Percentiles rank a stretch among this genome's conserved stretches.
These are phyloP conservation scores for Pangasius macronema DNA, from an alignment of 2,797 vertebrate species.

Conservation along the genomic window DNA sequence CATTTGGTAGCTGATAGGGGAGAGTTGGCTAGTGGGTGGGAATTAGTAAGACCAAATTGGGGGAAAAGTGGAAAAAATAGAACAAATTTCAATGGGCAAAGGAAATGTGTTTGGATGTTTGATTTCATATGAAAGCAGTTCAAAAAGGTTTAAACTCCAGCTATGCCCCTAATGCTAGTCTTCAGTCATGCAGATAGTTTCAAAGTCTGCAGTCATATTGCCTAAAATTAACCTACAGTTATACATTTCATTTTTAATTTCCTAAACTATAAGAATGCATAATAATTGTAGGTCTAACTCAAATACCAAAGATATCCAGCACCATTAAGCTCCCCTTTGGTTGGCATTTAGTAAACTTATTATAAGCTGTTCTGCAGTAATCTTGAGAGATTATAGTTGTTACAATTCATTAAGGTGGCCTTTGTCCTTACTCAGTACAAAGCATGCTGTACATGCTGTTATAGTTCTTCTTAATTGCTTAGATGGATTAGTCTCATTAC, in stretches of 20 bases:
- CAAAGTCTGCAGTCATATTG: background rate
- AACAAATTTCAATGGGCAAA: background rate
- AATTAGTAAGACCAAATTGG: background rate
- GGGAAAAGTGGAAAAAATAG: background rate
- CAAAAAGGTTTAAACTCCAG: background rate
- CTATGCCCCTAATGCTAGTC: no score
- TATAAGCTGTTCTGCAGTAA: conserved; percentile 63
- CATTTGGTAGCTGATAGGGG: background rate
- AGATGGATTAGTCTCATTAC: conserved; percentile 1
- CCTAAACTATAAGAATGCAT: background rate
- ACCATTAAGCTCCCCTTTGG: conserved; percentile 44
- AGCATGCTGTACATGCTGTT: conserved; percentile 64
- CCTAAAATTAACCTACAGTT: no score
- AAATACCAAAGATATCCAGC: conserved; percentile 31
- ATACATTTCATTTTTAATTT: background rate
- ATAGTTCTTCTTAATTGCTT: background rate
- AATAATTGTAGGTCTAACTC: conserved; percentile 53
- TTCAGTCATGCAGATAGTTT: background rate
- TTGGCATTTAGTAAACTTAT: conserved; percentile 66
- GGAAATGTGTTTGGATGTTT: background rate
- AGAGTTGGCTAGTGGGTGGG: background rate
- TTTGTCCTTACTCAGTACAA: conserved; percentile 71
- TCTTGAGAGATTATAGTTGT: conserved; percentile 69
- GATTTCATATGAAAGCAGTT: background rate
- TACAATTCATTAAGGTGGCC: conserved; percentile 65